phyloP scores from a whole-genome alignment of 2,888 invertebrate species.

The Hanleya hanleyi region DNA sequence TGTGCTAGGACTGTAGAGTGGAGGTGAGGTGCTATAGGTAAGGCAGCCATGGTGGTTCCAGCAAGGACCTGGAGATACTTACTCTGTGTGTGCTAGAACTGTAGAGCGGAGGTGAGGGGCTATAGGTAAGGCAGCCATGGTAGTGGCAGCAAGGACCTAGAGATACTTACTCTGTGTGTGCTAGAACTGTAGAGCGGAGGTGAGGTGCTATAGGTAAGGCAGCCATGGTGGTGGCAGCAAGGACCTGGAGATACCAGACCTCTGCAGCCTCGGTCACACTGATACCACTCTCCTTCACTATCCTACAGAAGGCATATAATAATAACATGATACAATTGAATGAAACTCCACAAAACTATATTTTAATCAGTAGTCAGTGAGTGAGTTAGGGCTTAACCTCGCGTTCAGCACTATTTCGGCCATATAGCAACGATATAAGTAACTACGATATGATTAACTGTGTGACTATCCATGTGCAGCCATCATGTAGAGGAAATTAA shows the following conservation, averaged over 20 bases:
- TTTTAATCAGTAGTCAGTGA: no score
- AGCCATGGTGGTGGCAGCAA: constrained; percentile 64
- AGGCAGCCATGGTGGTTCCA: constrained; percentile 59
- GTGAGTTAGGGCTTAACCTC: no score
- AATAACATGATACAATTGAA: no score
- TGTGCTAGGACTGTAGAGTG: constrained; percentile 61
- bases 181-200: constrained; percentile 58
- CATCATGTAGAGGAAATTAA: no score
- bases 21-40: constrained; percentile 61
- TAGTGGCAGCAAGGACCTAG: constrained; percentile 67
- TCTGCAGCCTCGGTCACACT: constrained; percentile 70
- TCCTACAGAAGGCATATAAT: no score
- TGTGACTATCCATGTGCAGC: no score
- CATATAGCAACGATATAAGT: no score
- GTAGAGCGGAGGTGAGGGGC: constrained; percentile 57
- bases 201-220: constrained; percentile 60
- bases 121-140: constrained; percentile 58
- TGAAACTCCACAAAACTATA: no score
- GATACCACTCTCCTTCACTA: constrained; percentile 59
- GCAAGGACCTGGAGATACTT: constrained; percentile 68
- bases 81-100: constrained; percentile 67
- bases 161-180: constrained; percentile 68
- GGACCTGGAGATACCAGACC: constrained; percentile 69
- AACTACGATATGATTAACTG: no score
- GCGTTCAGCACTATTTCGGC: no score